Conservation (phyloP, 1,140 invertebrate genomes). For the Listronotus oregonensis region DNA sequence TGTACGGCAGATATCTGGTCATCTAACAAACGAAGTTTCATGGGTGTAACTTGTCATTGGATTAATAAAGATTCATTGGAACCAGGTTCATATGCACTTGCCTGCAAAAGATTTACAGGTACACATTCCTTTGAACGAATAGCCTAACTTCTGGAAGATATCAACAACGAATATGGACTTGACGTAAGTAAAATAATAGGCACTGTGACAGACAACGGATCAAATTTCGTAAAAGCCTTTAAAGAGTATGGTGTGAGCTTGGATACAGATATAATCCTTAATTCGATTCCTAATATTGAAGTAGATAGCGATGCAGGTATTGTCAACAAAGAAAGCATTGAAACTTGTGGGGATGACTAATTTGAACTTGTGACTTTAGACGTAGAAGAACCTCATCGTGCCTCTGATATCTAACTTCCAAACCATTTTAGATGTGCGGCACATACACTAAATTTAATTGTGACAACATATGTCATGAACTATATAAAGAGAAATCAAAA, state of each 20-base stretch:
- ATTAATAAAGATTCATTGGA: conserved; percentile 16
- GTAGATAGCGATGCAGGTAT: too few relatives aligned
- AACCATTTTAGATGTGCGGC: too few relatives aligned
- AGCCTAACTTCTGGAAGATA: conserved; percentile 27
- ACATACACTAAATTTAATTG: too few relatives aligned
- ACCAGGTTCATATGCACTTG: conserved; percentile 31
- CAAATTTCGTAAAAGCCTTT: conserved; percentile 44
- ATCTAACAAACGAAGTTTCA: conserved; percentile 28
- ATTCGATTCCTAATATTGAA: too few relatives aligned
- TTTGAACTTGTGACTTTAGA: too few relatives aligned
- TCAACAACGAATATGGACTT: conserved; percentile 37
- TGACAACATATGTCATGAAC: too few relatives aligned
- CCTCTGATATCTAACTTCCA: too few relatives aligned
- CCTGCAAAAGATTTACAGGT: conserved; percentile 40
- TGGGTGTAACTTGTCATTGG: conserved; percentile 33
- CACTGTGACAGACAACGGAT: conserved; percentile 43
- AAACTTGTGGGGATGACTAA: too few relatives aligned
- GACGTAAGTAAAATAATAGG: conserved; percentile 30
- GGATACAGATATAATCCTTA: too few relatives aligned
- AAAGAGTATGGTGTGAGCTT: conserved; percentile 1
- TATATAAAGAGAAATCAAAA: too few relatives aligned
- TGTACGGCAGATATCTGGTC: conserved; percentile 40
- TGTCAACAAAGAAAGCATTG: too few relatives aligned
- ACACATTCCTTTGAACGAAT: conserved; percentile 35
- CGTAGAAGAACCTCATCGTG: too few relatives aligned